Conservation (phyloP, 2,888 invertebrate species). For the Ligdia adustata region DNA sequence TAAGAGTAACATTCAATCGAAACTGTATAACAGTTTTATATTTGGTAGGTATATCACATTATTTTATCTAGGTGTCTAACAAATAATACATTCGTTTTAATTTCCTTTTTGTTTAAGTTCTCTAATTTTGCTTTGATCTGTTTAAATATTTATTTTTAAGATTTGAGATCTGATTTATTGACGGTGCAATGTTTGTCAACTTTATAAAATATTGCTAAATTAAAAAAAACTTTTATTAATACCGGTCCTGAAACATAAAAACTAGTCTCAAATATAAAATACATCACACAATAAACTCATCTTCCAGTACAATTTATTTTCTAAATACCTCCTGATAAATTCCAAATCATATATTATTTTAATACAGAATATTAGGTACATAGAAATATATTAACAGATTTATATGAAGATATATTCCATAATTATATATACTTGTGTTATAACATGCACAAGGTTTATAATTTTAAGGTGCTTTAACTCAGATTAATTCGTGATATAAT, state of each 20-base stretch:
- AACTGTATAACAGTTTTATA: slow-evolving; percentile 75
- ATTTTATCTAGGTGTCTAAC: slow-evolving; percentile 74
- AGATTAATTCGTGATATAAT: slow-evolving; percentile 74
- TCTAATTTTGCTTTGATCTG: slow-evolving; percentile 83
- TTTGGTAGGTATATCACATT: slow-evolving; percentile 71
- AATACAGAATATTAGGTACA: slow-evolving; percentile 57
- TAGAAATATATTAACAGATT: slow-evolving; percentile 58
- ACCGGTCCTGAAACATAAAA: slow-evolving; percentile 1
- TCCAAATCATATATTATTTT: slow-evolving; percentile 72
- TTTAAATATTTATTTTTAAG: slow-evolving; percentile 61
- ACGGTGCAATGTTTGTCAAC: slow-evolving; percentile 53
- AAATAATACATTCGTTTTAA: slow-evolving; percentile 71
- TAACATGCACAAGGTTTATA: slow-evolving; percentile 56
- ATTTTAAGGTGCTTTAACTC: slow-evolving; percentile 78
- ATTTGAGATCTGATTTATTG: slow-evolving; percentile 68
- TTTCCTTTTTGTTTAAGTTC: slow-evolving; percentile 67
- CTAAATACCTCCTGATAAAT: slow-evolving; percentile 75
- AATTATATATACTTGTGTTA: slow-evolving; percentile 58
- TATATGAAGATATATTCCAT: slow-evolving; percentile 60
- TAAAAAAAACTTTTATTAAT: slow-evolving; percentile 9
- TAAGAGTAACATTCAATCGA: slow-evolving; percentile 53
- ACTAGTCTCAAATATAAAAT: slow-evolving; percentile 39
- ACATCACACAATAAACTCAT: slow-evolving; percentile 61
- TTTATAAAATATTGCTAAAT: slow-evolving; percentile 33
- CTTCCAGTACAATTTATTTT: slow-evolving; percentile 67